A percentile compares a stretch with the other conserved stretches of the same genome.
Conservation (phyloP, 2,888 invertebrate genomes). For the Vannuccia rotundouncinata region DNA sequence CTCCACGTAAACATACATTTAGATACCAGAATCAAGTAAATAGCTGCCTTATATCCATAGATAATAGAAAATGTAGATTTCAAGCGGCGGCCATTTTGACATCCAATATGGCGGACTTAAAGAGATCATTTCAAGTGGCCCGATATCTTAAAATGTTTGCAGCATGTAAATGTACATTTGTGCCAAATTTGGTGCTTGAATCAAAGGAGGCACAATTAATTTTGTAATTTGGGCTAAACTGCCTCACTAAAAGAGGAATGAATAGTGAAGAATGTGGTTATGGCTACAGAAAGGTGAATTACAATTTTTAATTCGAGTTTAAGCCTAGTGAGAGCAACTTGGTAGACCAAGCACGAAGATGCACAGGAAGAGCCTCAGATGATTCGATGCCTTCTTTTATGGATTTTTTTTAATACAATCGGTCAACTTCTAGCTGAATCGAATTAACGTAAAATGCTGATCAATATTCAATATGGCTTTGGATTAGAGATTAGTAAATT, state of each 20-base stretch:
- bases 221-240: too few relatives aligned
- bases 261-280: neutral
- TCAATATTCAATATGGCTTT: neutral
- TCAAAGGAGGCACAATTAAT: too few relatives aligned
- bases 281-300: neutral
- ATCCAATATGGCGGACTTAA: too few relatives aligned
- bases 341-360: neutral
- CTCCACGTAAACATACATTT: too few relatives aligned
- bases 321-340: neutral
- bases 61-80: too few relatives aligned
- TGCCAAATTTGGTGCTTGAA: too few relatives aligned
- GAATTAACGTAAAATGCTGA: neutral
- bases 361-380: neutral
- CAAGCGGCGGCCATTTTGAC: too few relatives aligned
- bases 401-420: neutral
- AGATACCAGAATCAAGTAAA: too few relatives aligned
- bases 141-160: too few relatives aligned
- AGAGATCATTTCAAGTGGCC: too few relatives aligned
- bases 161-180: too few relatives aligned
- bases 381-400: neutral
- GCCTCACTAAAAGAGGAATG: slow-evolving; percentile 13
- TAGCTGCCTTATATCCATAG: too few relatives aligned
- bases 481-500: neutral
- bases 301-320: neutral
- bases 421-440: neutral